Evolutionary conservation across 2,888 invertebrate genomes (phyloP).

Genomic region (Epinotia nisella): DNA sequence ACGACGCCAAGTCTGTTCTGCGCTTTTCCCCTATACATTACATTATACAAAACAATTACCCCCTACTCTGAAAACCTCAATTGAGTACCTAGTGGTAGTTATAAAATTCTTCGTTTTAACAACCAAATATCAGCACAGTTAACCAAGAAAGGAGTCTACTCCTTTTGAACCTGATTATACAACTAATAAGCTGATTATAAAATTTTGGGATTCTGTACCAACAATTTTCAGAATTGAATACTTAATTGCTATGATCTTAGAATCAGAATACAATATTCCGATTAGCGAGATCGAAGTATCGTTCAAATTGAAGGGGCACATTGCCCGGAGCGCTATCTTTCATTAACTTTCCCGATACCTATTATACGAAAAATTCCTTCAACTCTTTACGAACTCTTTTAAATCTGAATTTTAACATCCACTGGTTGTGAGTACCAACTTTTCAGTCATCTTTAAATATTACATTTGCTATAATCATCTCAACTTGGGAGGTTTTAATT

Average conservation of each 20-base stretch:
- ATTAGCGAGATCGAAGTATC: conserved; percentile 69
- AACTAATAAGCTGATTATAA: too few species aligned
- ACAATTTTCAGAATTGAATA: neutral
- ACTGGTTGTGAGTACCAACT: neutral
- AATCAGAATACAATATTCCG: conserved; percentile 76
- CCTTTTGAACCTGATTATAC: too few species aligned
- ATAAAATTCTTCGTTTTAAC: too few species aligned
- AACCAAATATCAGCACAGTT: neutral
- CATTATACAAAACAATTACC: too few species aligned
- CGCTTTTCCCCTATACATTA: too few species aligned
- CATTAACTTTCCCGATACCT: conserved; percentile 70
- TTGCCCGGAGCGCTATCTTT: conserved; percentile 68
- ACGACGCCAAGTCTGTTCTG: too few species aligned
- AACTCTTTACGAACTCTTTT: neutral
- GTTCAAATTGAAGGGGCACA: conserved; percentile 67
- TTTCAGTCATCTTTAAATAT: neutral
- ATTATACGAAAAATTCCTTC: conserved; percentile 58
- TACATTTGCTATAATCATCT: too few species aligned
- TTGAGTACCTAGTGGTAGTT: too few species aligned
- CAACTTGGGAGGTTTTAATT: neutral
- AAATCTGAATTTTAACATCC: neutral
- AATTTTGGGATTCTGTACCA: too few species aligned
- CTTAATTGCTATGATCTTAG: conserved; percentile 56
- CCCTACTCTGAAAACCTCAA: too few species aligned
- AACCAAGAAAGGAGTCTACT: too few species aligned